These are phyloP conservation scores for Odontomachus brunneus DNA, from an alignment of 1,140 invertebrate species.

Conservation along the genomic window DNA sequence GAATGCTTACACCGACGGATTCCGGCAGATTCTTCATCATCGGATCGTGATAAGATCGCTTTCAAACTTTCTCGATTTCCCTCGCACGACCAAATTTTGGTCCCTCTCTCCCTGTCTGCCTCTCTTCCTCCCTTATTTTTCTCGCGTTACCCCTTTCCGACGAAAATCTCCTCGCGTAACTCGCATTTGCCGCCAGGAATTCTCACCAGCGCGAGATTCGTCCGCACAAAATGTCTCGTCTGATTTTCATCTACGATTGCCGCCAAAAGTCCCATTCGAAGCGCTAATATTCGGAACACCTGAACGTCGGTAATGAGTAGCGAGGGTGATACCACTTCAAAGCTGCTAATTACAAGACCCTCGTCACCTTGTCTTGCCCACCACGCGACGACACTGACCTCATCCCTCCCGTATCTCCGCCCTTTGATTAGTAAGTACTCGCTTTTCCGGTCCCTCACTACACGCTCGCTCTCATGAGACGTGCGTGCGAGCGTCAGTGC, in stretches of 20 bases:
- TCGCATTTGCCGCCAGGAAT: neutral
- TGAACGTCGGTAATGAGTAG: conserved; percentile 70
- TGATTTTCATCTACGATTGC: conserved; percentile 52
- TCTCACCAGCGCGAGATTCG: neutral
- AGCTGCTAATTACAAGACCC: conserved; percentile 73
- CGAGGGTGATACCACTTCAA: conserved; percentile 66
- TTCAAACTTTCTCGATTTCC: conserved; percentile 31
- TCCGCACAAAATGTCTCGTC: neutral
- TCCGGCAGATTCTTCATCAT: conserved; percentile 32
- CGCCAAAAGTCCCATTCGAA: conserved; percentile 27
- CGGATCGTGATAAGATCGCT: neutral
- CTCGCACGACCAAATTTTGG: conserved; percentile 7
- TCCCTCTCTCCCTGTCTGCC: neutral
- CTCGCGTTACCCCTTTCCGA: neutral
- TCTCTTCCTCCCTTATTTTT: neutral
- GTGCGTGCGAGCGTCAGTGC: conserved; percentile 10
- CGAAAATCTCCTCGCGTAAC: neutral
- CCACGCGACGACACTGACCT: conserved; percentile 34
- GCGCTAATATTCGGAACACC: conserved; percentile 53
- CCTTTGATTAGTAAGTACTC: conserved; percentile 71
- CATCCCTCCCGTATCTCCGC: conserved; percentile 35
- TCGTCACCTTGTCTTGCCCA: conserved; percentile 76
- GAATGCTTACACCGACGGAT: conserved; percentile 14
- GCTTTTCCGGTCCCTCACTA: conserved; percentile 57
- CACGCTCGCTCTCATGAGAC: conserved; percentile 4